Evolutionary conservation across 1,140 invertebrate genomes (phyloP), one percentile per base, ranked within the genome.

Genomic region (Philaenus spumarius): DNA sequence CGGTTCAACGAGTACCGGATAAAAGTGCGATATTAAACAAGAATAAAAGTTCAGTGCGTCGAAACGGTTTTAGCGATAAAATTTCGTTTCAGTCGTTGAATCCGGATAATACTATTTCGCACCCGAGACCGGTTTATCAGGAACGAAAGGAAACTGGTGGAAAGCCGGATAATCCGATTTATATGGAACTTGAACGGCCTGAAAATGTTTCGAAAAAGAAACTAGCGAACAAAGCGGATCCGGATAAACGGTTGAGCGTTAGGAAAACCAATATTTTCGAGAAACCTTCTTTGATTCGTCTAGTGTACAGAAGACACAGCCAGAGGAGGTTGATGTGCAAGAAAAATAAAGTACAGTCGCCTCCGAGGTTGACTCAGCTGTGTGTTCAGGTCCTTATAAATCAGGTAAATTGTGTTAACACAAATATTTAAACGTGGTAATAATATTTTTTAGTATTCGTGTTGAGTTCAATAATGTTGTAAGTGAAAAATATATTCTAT

Each of bases 311-410:
- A 43, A 14, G 57, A 24, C 57, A 45, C n/a, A 52, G 47, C 23
- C 42, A 48, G 35, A n/a, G 37, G n/a, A 30, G 51, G 39, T 30
- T 46, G n/a, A 11, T 24, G 40, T 26, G 26, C 14, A 34, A 39
- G 42, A 55, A 20, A 17, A 47, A 37, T 3, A 37, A 39, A 24
- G 35, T 43, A 20, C 6, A 34, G 2, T 12, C 39, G 17, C 40
- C 53, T 12, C 57, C 59, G 14, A 48, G 43, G 24, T 34, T 65
- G n/a, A 43, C 61, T 17, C 59, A 65, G 24, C 46, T 65, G 12
- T 62, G 58, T 22, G 55, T 65, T 6, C 43, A 52, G 24, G 55
- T 58, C 4, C 55, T 62, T 12, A 59, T 63, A 1, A 46, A 50
- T 14, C 9, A 58, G 48, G 64, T 65, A 55, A 61, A 55, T 26